Percentiles rank a stretch among this genome's conserved stretches.
These are phyloP conservation scores for Clinocottus analis DNA, from an alignment of 2,113 vertebrate species.

Conservation along the genomic window DNA sequence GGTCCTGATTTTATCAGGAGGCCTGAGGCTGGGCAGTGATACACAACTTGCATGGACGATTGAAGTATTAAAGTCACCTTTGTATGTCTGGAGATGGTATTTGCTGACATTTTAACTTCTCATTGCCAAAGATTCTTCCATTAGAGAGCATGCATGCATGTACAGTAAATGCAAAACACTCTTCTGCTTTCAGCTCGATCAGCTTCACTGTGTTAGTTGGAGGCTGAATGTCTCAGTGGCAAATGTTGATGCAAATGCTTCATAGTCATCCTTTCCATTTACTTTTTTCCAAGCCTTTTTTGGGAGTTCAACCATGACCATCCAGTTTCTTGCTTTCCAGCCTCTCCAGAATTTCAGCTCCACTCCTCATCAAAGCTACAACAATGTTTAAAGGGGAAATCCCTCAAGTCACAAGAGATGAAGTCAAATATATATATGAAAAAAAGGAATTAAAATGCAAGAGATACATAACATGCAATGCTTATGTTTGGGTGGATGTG, in stretches of 20 bases:
- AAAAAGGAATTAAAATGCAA: not conserved
- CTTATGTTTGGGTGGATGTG: conserved; percentile 5
- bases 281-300: not conserved
- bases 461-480: not conserved
- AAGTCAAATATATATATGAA: not conserved
- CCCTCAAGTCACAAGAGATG: not conserved
- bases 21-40: not conserved
- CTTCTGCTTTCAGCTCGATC: not conserved
- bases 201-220: not conserved
- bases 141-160: not conserved
- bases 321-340: not conserved
- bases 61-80: not conserved
- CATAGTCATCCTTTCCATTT: not conserved
- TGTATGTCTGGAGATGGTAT: not conserved
- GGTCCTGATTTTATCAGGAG: conserved; percentile 22
- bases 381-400: not conserved
- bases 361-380: not conserved
- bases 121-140: not conserved
- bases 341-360: not conserved
- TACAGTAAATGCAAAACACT: not conserved
- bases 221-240: not conserved
- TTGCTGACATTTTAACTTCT: not conserved
- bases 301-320: not conserved
- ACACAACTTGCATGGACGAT: not conserved
- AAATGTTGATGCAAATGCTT: not conserved